These are phyloP conservation scores for Misgurnus anguillicaudatus DNA, from an alignment of 2,113 vertebrate genomes.

Conservation along the genomic window DNA sequence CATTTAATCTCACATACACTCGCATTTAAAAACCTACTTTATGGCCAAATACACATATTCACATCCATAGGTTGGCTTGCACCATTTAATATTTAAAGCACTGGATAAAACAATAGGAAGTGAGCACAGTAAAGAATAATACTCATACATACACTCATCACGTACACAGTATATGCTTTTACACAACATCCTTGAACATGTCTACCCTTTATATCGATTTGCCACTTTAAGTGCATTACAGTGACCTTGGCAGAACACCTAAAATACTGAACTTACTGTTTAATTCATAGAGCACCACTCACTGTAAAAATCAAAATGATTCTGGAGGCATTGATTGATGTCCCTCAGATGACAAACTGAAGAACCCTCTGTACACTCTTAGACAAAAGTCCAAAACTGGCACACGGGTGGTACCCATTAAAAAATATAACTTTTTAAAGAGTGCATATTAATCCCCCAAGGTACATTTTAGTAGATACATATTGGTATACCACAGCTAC, in stretches of 20 bases:
- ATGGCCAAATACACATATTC: conserved; percentile 13
- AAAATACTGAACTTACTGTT: conserved; percentile 47
- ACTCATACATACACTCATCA: conserved; percentile 48
- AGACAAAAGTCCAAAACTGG: background rate
- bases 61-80: conserved; percentile 23
- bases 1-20: conserved; percentile 2
- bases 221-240: conserved; percentile 55
- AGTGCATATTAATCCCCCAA: too few relatives aligned
- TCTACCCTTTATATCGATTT: conserved; percentile 33
- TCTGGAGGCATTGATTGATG: too few relatives aligned
- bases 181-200: conserved; percentile 28
- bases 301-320: too few relatives aligned
- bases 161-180: conserved; percentile 10
- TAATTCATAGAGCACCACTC: conserved; percentile 48
- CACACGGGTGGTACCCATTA: too few relatives aligned
- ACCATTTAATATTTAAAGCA: conserved; percentile 49
- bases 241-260: conserved; percentile 57
- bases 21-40: conserved; percentile 17
- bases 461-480: too few relatives aligned
- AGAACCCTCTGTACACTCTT: background rate
- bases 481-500: too few relatives aligned
- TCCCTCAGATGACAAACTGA: background rate
- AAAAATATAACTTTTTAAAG: too few relatives aligned
- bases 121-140: conserved; percentile 62
- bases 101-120: conserved; percentile 68